Base-by-base conservation (phyloP, 2,888 invertebrate species). In the Idaea biselata region DNA sequence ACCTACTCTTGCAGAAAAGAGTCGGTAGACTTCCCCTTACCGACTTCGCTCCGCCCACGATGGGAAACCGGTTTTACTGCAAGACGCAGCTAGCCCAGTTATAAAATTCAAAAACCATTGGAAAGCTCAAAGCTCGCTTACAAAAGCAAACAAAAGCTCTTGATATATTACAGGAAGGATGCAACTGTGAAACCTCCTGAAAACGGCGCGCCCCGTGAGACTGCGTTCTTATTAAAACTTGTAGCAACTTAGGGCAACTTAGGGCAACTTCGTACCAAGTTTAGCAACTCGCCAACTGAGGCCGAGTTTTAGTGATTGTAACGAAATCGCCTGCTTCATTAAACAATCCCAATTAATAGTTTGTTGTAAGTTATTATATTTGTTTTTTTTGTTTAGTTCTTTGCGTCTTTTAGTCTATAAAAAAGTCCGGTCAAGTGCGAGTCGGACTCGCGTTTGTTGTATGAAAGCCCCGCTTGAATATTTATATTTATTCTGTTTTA, bases 311-410 rank as follows among this genome's bases (percentile, higher is more conserved):
- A 33, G 18, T 63, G 58, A 63, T 59, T 63, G 63, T 63, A 58
- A 56, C 58, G 55, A 58, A 60, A 58, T 60, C 62, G 25, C 17
- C 58, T 16, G 60, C 33, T 63, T 60, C 58, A 63, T 60, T 44
- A 58, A 60, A 33, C 55, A 54, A n/a, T 54, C 25, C 60, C 63
- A 60, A 63, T 63, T 63, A 63, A 63, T 63, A 63, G 60, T 63
- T 63, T 58, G 17, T 44, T 58, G 32, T 5, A 16, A 16, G 25
- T 58, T 14, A 16, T 32, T 16, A 32, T 0, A 14, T 7, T 58
- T 44, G 17, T 58, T 44, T 33, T 17, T 33, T 31, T 58, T 25
- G 25, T 25, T 25, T 25, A 5, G 25, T 25, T n/a, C n/a, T n/a
- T n/a, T n/a, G n/a, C n/a, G n/a, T n/a, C 1, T 25, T 25, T 25